A percentile compares a stretch with the other conserved stretches of the same genome.
Evolutionary conservation across 2,113 vertebrate genomes (phyloP).

Genomic region (Paramisgurnus dabryanus): DNA sequence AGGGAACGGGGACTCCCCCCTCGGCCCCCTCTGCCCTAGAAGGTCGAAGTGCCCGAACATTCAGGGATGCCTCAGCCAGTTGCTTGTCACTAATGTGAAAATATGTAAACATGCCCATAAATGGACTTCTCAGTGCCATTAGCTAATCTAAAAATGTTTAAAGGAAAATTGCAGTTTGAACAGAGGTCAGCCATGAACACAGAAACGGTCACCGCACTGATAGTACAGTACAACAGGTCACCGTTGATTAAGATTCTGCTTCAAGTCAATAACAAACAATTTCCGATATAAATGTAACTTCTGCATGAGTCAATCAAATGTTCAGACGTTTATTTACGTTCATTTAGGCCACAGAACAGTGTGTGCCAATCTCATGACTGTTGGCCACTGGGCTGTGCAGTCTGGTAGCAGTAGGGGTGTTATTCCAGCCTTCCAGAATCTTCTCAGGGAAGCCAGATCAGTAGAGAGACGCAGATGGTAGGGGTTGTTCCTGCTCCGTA

Average conservation of each 20-base stretch:
- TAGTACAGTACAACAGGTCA: not conserved
- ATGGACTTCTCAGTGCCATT: not conserved
- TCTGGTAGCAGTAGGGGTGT: slow-evolving; percentile 33
- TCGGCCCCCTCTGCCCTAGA: slow-evolving; percentile 46
- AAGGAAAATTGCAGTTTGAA: not conserved
- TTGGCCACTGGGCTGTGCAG: slow-evolving; percentile 35
- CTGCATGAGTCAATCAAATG: not conserved
- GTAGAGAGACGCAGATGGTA: slow-evolving; percentile 79
- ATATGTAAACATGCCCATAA: slow-evolving; percentile 16
- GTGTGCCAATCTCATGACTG: slow-evolving; percentile 38
- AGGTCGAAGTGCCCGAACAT: slow-evolving; percentile 55
- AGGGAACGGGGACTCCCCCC: slow-evolving; percentile 52
- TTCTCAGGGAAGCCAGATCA: slow-evolving; percentile 69
- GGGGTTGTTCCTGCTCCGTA: slow-evolving; percentile 80
- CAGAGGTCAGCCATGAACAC: not conserved
- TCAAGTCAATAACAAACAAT: not conserved
- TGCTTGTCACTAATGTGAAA: slow-evolving; percentile 2
- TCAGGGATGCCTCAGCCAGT: slow-evolving; percentile 55
- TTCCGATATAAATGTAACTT: slow-evolving; percentile 7
- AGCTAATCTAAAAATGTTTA: not conserved
- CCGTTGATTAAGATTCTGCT: not conserved
- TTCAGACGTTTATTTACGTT: slow-evolving; percentile 42
- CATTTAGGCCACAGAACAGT: slow-evolving; percentile 9
- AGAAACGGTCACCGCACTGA: not conserved
- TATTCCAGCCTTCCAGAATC: slow-evolving; percentile 48